Percentiles rank a stretch among this genome's conserved stretches.
These are phyloP conservation scores for Myiotriccus ornatus DNA, from an alignment of 2,797 vertebrate species.

Conservation along the genomic window DNA sequence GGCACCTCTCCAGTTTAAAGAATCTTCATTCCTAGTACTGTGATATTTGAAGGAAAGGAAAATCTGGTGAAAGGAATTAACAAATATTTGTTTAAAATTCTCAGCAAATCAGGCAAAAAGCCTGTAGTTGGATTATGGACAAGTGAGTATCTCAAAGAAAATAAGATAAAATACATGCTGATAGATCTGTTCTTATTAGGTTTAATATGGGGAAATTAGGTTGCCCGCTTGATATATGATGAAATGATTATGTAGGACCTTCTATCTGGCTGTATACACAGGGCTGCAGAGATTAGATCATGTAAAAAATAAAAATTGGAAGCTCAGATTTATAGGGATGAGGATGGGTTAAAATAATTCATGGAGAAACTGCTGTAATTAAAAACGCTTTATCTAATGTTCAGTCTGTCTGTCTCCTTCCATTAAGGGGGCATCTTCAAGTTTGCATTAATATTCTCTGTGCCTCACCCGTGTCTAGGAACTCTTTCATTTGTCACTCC, in stretches of 20 bases:
- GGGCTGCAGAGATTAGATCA: neutral
- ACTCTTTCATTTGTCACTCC: slow-evolving; percentile 33
- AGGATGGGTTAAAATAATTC: neutral
- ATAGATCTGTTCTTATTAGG: neutral
- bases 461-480: neutral
- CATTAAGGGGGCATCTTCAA: neutral
- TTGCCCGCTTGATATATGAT: neutral
- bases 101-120: neutral
- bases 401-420: neutral
- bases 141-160: neutral
- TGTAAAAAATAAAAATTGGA: slow-evolving; percentile 1
- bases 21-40: neutral
- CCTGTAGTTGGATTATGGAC: neutral
- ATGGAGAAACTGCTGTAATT: neutral
- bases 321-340: neutral
- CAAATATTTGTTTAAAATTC: neutral
- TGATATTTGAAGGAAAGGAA: neutral
- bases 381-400: neutral
- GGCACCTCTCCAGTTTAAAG: neutral
- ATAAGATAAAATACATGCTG: neutral
- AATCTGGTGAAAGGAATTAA: neutral
- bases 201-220: slow-evolving; percentile 6
- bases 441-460: slow-evolving; percentile 4
- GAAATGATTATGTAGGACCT: slow-evolving; percentile 3
- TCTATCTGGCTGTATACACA: neutral